Base-by-base conservation (phyloP, 2,888 invertebrate genomes). In the Synergus japonicus region DNA sequence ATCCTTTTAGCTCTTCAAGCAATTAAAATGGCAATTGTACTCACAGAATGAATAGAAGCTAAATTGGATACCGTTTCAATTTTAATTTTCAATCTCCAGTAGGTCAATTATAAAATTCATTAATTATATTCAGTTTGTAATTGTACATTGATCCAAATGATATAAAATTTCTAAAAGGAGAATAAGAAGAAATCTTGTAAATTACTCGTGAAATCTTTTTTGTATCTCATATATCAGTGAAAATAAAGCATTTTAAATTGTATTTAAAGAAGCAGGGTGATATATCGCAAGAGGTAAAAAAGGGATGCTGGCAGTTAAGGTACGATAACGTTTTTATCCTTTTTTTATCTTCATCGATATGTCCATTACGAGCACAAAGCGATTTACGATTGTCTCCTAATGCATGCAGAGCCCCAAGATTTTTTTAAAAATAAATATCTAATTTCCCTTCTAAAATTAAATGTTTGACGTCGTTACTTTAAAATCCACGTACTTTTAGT, bases 1-100 rank as follows among this genome's bases (percentile, higher is more conserved):
- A 54, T 54, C 54, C 54, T 54, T 54, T 54, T 18, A 54, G 54
- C 54, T 54, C 54, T n/a, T 54, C 54, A 18, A 54, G n/a, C 54
- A 54, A 54, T 54, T 54, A 54, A 54, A 54, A n/a, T n/a, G n/a
- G 3, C 9, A 54, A 9, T 54, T 54, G 54, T 18, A 54, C 9
- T n/a, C n/a, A 18, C n/a, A 7, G n/a, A n/a, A 54, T 9, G n/a
- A 54, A 54, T 54, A 18, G 54, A 54, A 54, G n/a, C 54, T 7
- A 54, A 54, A 54, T 54, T 54, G 54, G n/a, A 18, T 54, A n/a
- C n/a, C 37, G 37, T 37, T 37, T 5, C 0, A 37, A 37, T 37
- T 37, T 37, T 5, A 37, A 37, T 7, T 37, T 37, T 37, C 5
- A 37, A 37, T 37, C 37, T 37, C 37, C 0, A 37, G 37, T 37